A percentile compares a stretch with the other conserved stretches of the same genome.
Evolutionary conservation across 2,113 vertebrate genomes (phyloP).

Genomic region (Vulpes lagopus): DNA sequence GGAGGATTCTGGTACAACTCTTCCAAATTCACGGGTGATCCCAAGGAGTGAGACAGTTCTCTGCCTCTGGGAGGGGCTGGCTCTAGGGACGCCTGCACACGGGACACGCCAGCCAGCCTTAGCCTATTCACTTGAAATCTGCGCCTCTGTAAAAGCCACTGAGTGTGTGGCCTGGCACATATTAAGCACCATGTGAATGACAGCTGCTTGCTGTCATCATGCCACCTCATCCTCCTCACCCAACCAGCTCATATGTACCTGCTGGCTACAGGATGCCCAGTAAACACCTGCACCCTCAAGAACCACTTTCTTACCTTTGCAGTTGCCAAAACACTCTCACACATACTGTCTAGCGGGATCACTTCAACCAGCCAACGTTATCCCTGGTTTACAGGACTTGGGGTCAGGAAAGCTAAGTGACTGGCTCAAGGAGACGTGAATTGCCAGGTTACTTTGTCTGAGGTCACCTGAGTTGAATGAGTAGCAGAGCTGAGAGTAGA

Average conservation of each 20-base stretch:
- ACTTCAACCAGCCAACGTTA: neutral
- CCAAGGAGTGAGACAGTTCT: neutral
- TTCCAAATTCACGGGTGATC: neutral
- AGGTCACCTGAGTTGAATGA: neutral
- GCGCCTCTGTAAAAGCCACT: rapidly evolving
- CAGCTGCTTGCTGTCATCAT: rapidly evolving
- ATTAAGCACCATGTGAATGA: neutral
- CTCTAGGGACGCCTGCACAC: neutral
- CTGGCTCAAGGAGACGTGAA: no score
- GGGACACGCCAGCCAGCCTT: rapidly evolving
- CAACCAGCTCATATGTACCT: rapidly evolving
- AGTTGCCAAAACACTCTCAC: neutral
- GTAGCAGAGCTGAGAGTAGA: neutral
- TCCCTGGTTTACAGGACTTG: neutral
- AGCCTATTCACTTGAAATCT: no score
- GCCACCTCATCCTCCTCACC: no score
- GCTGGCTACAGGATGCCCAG: rapidly evolving
- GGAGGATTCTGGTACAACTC: neutral
- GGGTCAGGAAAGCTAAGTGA: neutral
- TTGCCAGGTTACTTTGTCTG: neutral
- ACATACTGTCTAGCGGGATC: rapidly evolving
- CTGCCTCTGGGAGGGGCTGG: neutral
- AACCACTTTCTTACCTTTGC: neutral
- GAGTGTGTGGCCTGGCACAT: rapidly evolving
- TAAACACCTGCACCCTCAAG: neutral